Conservation (phyloP, 2,797 vertebrate genomes). For the Cynodonichthys magdalenae region DNA sequence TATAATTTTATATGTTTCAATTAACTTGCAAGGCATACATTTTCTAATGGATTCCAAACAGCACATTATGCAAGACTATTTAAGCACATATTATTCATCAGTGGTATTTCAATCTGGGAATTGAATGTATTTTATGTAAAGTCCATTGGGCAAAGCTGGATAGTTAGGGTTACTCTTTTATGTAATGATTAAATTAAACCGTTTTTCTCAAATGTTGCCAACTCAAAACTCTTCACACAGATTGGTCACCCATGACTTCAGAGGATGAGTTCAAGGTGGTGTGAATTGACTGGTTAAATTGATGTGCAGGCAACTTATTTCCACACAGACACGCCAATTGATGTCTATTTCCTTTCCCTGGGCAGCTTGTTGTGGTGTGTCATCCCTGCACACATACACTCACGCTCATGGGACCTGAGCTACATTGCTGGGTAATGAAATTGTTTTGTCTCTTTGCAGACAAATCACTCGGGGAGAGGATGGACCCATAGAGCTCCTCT, state of each 20-base stretch:
- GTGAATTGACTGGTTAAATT: conserved; percentile 46
- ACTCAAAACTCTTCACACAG: not conserved
- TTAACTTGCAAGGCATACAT: not conserved
- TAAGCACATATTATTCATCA: not conserved
- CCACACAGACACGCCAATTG: conserved; percentile 36
- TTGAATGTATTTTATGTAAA: not conserved
- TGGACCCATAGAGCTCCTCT: conserved; percentile 42
- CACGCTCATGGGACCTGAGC: conserved; percentile 56
- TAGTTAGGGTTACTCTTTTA: not conserved
- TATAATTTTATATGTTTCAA: not conserved
- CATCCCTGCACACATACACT: conserved; percentile 12
- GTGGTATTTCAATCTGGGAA: not conserved
- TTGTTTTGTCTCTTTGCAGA: conserved; percentile 72
- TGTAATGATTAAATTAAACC: conserved; percentile 4
- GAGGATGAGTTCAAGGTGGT: conserved; percentile 35
- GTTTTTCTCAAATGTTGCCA: conserved; percentile 1
- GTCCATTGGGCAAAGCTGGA: not conserved
- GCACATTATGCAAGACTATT: no score
- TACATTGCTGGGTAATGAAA: conserved; percentile 71
- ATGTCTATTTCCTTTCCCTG: conserved; percentile 54
- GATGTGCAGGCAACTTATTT: conserved; percentile 53
- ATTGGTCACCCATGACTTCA: conserved; percentile 10
- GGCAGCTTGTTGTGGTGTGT: conserved; percentile 48
- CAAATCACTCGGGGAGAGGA: conserved; percentile 50
- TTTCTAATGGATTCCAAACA: no score